phyloP scores from a whole-genome alignment of 2,797 vertebrate species.

The Gila robusta region DNA sequence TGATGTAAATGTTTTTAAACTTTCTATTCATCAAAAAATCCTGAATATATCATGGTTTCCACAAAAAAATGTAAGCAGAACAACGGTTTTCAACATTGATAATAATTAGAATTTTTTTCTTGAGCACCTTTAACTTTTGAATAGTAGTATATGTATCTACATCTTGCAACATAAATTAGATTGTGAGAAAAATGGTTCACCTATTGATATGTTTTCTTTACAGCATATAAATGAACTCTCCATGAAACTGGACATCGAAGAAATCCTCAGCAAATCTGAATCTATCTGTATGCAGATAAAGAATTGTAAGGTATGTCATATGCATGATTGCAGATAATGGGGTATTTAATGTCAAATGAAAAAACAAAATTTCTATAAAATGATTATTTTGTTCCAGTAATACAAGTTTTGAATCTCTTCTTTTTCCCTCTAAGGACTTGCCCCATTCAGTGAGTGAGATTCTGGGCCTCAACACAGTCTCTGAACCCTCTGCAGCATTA shows the following conservation, averaged over 20 bases:
- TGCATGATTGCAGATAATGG: background rate
- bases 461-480: constrained; percentile 81
- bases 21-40: background rate
- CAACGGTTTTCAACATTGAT: background rate
- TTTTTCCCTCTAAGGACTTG: constrained; percentile 80
- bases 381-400: background rate
- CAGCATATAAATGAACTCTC: constrained; percentile 98
- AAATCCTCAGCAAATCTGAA: constrained; percentile 92
- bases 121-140: background rate
- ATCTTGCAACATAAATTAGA: background rate
- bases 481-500: constrained; percentile 67
- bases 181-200: background rate
- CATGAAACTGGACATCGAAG: constrained; percentile 95
- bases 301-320: constrained; percentile 87
- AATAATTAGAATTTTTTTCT: background rate
- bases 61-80: background rate
- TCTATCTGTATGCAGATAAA: constrained; percentile 92
- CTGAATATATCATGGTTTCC: background rate
- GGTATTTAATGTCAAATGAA: background rate
- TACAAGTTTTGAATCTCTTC: background rate
- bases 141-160: background rate
- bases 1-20: background rate
- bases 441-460: constrained; percentile 87
- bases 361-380: background rate
- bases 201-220: constrained; percentile 10